phyloP scores from a whole-genome alignment of 2,797 vertebrate genomes.

The Nothura maculosa region DNA sequence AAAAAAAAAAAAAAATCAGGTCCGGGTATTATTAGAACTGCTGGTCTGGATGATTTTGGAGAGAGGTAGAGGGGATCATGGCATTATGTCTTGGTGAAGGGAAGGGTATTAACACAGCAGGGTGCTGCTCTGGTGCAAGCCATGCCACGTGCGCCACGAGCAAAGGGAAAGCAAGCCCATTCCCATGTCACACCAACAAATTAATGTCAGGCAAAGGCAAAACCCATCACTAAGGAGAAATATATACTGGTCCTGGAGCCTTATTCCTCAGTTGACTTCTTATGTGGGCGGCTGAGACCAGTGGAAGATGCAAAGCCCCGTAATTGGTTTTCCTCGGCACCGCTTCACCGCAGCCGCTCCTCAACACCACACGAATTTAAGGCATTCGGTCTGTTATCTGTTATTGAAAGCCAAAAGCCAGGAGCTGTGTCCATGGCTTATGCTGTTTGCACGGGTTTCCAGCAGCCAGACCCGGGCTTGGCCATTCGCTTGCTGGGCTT shows the following conservation, averaged over 20 bases:
- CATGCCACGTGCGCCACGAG: background rate
- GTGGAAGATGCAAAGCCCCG: background rate
- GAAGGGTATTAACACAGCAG: background rate
- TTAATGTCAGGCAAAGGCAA: background rate
- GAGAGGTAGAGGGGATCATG: background rate
- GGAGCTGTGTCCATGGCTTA: background rate
- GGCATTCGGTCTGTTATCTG: background rate
- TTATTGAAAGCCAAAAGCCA: background rate
- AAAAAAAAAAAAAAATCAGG: background rate
- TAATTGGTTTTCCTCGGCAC: background rate
- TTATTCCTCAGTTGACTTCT: background rate
- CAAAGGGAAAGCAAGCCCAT: background rate
- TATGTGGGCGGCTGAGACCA: background rate
- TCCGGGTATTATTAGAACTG: background rate
- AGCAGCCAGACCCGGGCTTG: background rate
- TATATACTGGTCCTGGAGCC: background rate
- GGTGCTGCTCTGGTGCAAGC: background rate
- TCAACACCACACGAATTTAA: background rate
- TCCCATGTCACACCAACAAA: background rate
- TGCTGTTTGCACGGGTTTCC: background rate
- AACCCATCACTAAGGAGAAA: background rate
- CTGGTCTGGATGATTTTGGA: background rate
- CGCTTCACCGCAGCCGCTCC: background rate
- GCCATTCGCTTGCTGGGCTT: background rate
- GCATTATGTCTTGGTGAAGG: background rate